Percentiles rank a stretch among this genome's conserved stretches.
phyloP scores from a whole-genome alignment of 53 echinoderm and acorn worm species.

The Stichopus horrens region DNA sequence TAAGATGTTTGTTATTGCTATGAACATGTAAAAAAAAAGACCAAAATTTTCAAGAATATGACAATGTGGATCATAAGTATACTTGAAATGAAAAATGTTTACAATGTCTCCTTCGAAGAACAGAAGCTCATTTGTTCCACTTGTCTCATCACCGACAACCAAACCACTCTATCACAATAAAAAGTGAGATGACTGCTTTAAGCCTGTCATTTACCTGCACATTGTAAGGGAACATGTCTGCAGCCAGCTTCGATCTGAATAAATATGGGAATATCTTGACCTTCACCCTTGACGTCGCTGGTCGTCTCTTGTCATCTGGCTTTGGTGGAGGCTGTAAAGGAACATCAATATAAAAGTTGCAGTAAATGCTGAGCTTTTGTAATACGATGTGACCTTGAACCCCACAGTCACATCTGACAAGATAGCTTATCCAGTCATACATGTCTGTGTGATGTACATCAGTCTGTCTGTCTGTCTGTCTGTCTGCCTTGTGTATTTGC shows the following conservation, averaged over 20 bases:
- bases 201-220: slow-evolving; percentile 61
- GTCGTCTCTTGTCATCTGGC: slow-evolving; percentile 79
- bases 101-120: background rate
- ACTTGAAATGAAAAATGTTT: too few species aligned
- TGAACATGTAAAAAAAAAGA: too few species aligned
- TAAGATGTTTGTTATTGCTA: too few species aligned
- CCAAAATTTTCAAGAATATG: too few species aligned
- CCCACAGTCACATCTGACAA: too few species aligned
- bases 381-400: background rate
- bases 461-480: too few species aligned
- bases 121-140: background rate
- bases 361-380: background rate
- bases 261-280: slow-evolving; percentile 95
- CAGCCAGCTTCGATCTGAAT: slow-evolving; percentile 84
- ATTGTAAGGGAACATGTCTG: slow-evolving; percentile 82
- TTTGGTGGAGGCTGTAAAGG: slow-evolving; percentile 66
- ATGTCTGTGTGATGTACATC: too few species aligned
- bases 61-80: too few species aligned
- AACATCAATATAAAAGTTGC: background rate
- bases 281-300: slow-evolving; percentile 80
- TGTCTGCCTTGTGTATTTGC: too few species aligned
- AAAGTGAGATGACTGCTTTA: background rate
- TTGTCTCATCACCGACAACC: background rate
- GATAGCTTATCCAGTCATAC: too few species aligned
- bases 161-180: background rate